phyloP scores from a whole-genome alignment of 2,797 vertebrate species.

The Geotrypetes seraphini region DNA sequence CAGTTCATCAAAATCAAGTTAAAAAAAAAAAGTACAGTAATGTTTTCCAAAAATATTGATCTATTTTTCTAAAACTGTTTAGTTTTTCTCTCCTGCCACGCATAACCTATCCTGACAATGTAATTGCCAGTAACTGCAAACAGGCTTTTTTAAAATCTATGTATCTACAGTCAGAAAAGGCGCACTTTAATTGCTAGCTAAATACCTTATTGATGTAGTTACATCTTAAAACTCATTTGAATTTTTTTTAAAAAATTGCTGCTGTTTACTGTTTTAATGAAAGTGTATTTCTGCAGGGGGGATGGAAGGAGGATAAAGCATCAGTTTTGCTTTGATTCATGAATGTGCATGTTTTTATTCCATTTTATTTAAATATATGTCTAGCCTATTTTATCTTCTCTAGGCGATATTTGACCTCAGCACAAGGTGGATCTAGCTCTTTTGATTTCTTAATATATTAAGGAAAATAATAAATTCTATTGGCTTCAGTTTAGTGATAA shows the following conservation, averaged over 20 bases:
- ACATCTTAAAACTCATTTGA: conserved; percentile 52
- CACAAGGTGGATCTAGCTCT: conserved; percentile 21
- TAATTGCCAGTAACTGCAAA: conserved; percentile 54
- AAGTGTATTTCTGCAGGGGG: conserved; percentile 43
- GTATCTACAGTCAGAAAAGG: conserved; percentile 44
- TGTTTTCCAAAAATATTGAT: conserved; percentile 55
- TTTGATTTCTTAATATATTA: too few species aligned
- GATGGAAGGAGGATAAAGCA: too few species aligned
- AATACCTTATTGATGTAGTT: conserved; percentile 38
- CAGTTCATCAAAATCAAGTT: conserved; percentile 53
- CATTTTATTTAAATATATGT: too few species aligned
- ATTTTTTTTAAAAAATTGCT: conserved; percentile 45
- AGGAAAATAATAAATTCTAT: too few species aligned
- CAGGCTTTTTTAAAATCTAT: conserved; percentile 51
- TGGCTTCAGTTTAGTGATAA: too few species aligned
- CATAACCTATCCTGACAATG: conserved; percentile 44
- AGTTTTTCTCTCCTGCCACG: conserved; percentile 54
- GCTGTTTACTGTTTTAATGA: conserved; percentile 41
- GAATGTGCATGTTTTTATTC: conserved; percentile 34
- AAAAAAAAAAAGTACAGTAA: conserved; percentile 42
- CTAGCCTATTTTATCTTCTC: too few species aligned
- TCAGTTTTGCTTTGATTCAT: conserved; percentile 30
- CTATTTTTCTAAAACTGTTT: conserved; percentile 64
- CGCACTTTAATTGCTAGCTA: conserved; percentile 53
- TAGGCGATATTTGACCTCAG: too few species aligned